Conservation (phyloP, 2,113 vertebrate species). For the Garra rufa region DNA sequence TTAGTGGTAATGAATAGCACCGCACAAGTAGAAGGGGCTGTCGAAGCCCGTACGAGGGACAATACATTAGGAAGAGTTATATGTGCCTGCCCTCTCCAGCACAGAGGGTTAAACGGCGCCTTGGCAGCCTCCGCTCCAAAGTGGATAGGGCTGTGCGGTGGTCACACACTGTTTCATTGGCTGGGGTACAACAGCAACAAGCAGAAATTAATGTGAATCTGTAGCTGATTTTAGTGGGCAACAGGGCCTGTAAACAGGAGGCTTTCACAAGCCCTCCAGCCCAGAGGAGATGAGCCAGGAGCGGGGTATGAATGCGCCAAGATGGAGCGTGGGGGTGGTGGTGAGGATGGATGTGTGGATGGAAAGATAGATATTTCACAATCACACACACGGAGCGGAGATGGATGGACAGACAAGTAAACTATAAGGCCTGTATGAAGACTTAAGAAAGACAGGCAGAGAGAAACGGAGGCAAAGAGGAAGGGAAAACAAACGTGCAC, state of each 20-base stretch:
- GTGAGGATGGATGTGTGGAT: constrained; percentile 53
- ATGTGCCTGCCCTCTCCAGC: constrained; percentile 65
- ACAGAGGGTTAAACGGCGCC: constrained; percentile 68
- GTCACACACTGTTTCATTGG: constrained; percentile 79
- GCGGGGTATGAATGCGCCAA: constrained; percentile 71
- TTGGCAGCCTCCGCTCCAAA: constrained; percentile 69
- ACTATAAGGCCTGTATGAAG: constrained; percentile 16
- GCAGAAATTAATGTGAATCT: constrained; percentile 75
- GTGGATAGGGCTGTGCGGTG: constrained; percentile 70
- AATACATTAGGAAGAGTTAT: constrained; percentile 69
- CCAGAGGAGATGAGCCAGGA: constrained; percentile 68
- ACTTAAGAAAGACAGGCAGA: neutral
- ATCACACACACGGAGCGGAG: constrained; percentile 50
- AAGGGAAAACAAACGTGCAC: constrained; percentile 76
- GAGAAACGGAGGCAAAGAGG: constrained; percentile 11
- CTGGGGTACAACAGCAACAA: constrained; percentile 69
- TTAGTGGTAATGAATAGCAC: constrained; percentile 63
- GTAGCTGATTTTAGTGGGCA: constrained; percentile 78
- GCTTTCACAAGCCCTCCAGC: constrained; percentile 75
- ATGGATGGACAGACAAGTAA: constrained; percentile 64
- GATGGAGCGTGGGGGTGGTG: constrained; percentile 57
- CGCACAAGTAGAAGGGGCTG: constrained; percentile 56
- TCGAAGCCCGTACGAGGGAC: constrained; percentile 55
- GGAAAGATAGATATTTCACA: constrained; percentile 67
- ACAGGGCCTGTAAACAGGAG: constrained; percentile 73